Evolutionary conservation across 2,888 invertebrate genomes (phyloP).

Genomic region (Malthinus seriepunctatus): DNA sequence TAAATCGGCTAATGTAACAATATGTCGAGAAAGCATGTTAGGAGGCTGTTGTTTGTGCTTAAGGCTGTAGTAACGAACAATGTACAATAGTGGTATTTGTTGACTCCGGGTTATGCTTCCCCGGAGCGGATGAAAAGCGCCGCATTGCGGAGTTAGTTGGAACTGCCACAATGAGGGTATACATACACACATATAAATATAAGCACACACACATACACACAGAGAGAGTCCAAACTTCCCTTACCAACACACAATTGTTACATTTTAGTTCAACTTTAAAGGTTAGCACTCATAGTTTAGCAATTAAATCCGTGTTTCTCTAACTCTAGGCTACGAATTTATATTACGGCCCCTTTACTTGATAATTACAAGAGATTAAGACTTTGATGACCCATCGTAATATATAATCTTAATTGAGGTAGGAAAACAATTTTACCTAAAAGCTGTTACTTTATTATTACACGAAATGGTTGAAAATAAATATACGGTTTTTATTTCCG

Average conservation of each 20-base stretch:
- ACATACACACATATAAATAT: background rate
- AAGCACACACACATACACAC: too few species aligned
- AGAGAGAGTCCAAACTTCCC: conserved; percentile 17
- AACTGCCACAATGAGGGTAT: conserved; percentile 24
- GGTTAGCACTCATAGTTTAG: conserved; percentile 22
- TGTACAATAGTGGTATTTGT: conserved; percentile 33
- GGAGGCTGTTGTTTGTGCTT: conserved; percentile 33
- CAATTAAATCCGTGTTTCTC: conserved; percentile 25
- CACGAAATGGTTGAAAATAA: too few species aligned
- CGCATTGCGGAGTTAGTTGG: conserved; percentile 33
- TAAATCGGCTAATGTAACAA: conserved; percentile 34
- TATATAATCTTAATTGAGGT: background rate
- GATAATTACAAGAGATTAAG: conserved; percentile 23
- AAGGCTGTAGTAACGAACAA: conserved; percentile 31
- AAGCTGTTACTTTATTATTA: too few species aligned
- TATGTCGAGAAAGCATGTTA: conserved; percentile 34
- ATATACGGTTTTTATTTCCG: too few species aligned
- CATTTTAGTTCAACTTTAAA: conserved; percentile 25
- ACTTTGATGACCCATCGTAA: conserved; percentile 7
- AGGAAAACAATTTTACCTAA: background rate
- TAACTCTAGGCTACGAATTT: conserved; percentile 13
- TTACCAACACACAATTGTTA: conserved; percentile 21
- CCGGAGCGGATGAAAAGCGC: conserved; percentile 28
- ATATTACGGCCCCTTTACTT: conserved; percentile 13
- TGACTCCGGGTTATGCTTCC: conserved; percentile 31